Conservation (phyloP, 1,140 invertebrate genomes). For the Stegodyphus mimosarum region DNA sequence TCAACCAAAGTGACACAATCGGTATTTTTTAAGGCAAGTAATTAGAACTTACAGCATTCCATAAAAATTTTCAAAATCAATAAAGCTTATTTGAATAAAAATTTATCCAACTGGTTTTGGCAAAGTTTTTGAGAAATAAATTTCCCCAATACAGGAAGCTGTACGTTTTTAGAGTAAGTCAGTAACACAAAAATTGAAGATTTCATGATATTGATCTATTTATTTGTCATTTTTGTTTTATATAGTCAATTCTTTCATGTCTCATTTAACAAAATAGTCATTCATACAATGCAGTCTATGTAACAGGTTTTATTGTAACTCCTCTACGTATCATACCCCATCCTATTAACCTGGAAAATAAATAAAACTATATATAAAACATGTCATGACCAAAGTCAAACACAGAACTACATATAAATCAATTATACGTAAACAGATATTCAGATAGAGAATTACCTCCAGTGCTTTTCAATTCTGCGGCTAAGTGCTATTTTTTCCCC, state of each 20-base stretch:
- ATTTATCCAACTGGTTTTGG: no score
- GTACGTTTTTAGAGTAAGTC: no score
- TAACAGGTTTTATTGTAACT: conserved; percentile 83
- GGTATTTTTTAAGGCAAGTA: no score
- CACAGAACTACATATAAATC: conserved; percentile 21
- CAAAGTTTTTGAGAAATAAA: no score
- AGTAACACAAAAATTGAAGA: no score
- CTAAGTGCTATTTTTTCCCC: conserved; percentile 99
- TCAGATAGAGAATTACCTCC: conserved; percentile 78
- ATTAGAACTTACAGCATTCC: no score
- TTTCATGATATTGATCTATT: no score
- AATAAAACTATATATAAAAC: conserved; percentile 46
- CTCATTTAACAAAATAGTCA: neutral
- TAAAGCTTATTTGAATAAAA: no score
- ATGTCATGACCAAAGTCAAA: neutral
- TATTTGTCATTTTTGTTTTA: no score
- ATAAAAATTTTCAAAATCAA: no score
- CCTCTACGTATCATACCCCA: conserved; percentile 97
- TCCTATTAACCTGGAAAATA: conserved; percentile 84
- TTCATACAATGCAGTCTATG: neutral
- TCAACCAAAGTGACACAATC: no score
- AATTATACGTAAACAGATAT: conserved; percentile 52
- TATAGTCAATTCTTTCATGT: neutral
- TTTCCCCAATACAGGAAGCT: no score
- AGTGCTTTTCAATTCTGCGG: conserved; percentile 98